These are phyloP conservation scores for Tetrax tetrax DNA, from an alignment of 2,113 vertebrate species.

Conservation along the genomic window DNA sequence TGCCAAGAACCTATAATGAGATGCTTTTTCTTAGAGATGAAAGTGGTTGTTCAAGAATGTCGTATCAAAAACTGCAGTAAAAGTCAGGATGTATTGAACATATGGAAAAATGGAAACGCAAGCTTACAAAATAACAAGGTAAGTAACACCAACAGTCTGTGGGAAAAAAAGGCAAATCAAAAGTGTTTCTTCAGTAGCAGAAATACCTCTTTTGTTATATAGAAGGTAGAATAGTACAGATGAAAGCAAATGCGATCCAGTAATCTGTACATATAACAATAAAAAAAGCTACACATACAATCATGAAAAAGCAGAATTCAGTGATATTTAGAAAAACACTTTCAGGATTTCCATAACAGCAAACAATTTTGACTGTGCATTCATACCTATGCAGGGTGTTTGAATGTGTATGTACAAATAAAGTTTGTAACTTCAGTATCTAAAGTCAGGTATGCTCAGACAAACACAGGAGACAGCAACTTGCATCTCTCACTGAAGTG, in stretches of 20 bases:
- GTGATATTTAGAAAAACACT: background rate
- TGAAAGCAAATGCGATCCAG: background rate
- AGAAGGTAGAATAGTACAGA: background rate
- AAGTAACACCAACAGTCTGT: background rate
- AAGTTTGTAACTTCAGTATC: background rate
- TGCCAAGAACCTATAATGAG: constrained; percentile 73
- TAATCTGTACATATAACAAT: background rate
- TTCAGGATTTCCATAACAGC: background rate
- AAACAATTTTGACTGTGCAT: background rate
- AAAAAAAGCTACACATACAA: background rate
- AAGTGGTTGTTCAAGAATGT: constrained; percentile 70
- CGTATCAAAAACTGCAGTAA: constrained; percentile 9
- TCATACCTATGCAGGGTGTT: background rate
- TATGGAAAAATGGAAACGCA: background rate
- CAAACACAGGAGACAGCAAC: background rate
- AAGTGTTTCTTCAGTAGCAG: background rate
- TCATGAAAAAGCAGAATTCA: background rate
- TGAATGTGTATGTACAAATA: background rate
- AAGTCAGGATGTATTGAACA: background rate
- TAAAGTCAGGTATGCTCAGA: background rate
- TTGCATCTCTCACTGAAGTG: background rate
- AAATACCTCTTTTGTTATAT: background rate
- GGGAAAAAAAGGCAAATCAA: background rate
- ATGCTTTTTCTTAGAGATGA: constrained; percentile 75
- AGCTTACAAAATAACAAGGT: background rate